Percentiles rank a stretch among this genome's conserved stretches.
Evolutionary conservation across 2,113 vertebrate species (phyloP).

Genomic region (pig (Sus scrofa)): T2T-Sscrofa CM000818.6:14538001-14538500

Average conservation of each 20-base stretch:
- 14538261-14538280: background rate
- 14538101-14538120: background rate
- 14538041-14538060: background rate
- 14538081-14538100: background rate
- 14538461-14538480: background rate
- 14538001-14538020: background rate
- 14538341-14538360: constrained; percentile 7
- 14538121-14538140: background rate
- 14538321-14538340: background rate
- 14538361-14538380: background rate
- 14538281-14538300: background rate
- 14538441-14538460: background rate
- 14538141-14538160: background rate
- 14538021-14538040: background rate
- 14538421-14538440: background rate
- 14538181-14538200: background rate
- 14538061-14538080: background rate
- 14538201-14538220: constrained; percentile 44
- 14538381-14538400: background rate
- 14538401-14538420: background rate
- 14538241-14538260: background rate
- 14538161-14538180: background rate
- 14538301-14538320: background rate
- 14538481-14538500: background rate
- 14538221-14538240: background rate